These are phyloP conservation scores for Patella vulgata DNA, from an alignment of 1,140 invertebrate genomes.

Conservation along the genomic window DNA sequence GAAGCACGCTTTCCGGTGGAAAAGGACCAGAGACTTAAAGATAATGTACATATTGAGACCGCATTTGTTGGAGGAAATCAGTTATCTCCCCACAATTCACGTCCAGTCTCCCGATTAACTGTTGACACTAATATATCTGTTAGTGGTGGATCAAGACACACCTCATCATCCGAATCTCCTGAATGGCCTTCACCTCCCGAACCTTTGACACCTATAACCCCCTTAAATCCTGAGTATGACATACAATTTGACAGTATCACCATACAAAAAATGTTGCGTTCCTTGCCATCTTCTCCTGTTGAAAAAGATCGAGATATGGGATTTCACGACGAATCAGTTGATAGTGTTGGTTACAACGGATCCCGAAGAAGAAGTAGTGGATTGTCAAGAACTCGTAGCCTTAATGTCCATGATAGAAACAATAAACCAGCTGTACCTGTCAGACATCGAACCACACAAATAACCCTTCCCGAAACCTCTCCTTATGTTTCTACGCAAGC, in stretches of 20 bases:
- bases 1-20: slow-evolving; percentile 14
- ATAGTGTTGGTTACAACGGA: slow-evolving; percentile 2
- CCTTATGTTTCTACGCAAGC: slow-evolving; percentile 1
- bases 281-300: slow-evolving; percentile 74
- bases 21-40: slow-evolving; percentile 10
- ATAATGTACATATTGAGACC: too few relatives aligned
- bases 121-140: slow-evolving; percentile 7
- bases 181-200: slow-evolving; percentile 64
- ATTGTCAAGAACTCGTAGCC: slow-evolving; percentile 35
- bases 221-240: slow-evolving; percentile 45
- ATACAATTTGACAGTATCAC: slow-evolving; percentile 80
- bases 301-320: slow-evolving; percentile 51
- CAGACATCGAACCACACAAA: neutral
- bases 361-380: slow-evolving; percentile 6
- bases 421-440: neutral
- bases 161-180: slow-evolving; percentile 56
- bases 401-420: slow-evolving; percentile 37
- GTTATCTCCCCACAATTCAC: neutral
- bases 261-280: slow-evolving; percentile 92
- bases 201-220: slow-evolving; percentile 55
- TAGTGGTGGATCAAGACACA: slow-evolving; percentile 18
- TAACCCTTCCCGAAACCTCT: neutral
- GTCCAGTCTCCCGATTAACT: slow-evolving; percentile 2
- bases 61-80: too few relatives aligned
- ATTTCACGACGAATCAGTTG: slow-evolving; percentile 43